Evolutionary conservation across 2,113 vertebrate genomes (phyloP).

Genomic region (Tragelaphus buxtoni): DNA sequence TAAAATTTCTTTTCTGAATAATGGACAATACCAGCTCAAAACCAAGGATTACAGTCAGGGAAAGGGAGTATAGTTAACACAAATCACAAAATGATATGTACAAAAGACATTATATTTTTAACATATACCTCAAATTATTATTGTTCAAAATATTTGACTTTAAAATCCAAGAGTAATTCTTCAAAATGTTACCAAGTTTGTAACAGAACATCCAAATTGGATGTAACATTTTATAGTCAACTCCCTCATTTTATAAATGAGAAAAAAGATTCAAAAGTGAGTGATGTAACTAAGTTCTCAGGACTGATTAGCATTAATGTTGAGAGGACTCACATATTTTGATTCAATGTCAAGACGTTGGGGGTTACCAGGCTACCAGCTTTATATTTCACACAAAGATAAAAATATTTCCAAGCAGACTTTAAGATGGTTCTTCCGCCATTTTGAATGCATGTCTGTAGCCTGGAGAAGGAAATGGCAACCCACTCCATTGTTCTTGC

Average conservation of each 20-base stretch:
- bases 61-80: not conserved
- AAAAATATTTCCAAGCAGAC: not conserved
- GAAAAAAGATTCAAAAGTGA: not conserved
- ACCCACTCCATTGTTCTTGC: no score
- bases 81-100: not conserved
- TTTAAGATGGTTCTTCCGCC: not conserved
- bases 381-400: not conserved
- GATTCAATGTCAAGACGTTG: not conserved
- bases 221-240: not conserved
- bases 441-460: not conserved
- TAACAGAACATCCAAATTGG: not conserved
- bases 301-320: not conserved
- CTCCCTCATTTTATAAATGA: not conserved
- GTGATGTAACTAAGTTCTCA: not conserved
- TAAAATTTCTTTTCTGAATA: slow-evolving; percentile 54
- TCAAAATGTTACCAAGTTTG: not conserved
- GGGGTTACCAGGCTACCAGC: not conserved
- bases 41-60: not conserved
- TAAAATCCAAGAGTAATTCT: not conserved
- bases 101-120: not conserved
- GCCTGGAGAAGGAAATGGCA: not conserved
- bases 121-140: not conserved
- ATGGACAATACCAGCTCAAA: slow-evolving; percentile 22
- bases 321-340: not conserved
- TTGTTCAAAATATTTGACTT: not conserved